A percentile compares a stretch with the other conserved stretches of the same genome.
Evolutionary conservation across 2,888 invertebrate genomes (phyloP).

Genomic region (Gari tellinella): DNA sequence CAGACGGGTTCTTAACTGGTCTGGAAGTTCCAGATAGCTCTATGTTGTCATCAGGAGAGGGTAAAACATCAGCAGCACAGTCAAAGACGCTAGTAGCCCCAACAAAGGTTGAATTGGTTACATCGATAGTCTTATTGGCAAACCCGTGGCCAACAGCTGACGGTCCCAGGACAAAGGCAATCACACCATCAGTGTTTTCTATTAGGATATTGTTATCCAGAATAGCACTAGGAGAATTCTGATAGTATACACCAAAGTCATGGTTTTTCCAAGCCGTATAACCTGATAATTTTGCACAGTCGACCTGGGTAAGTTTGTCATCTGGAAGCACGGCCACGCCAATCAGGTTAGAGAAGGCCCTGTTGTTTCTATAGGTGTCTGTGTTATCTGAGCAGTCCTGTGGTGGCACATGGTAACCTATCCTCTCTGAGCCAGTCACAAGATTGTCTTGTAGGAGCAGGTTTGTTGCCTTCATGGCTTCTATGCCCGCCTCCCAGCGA

Average conservation of each 20-base stretch:
- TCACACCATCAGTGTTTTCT: constrained; percentile 76
- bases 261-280: constrained; percentile 72
- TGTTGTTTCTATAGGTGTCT: constrained; percentile 65
- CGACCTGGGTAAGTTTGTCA: constrained; percentile 5
- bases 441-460: constrained; percentile 68
- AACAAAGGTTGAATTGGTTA: constrained; percentile 72
- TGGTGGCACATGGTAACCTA: constrained; percentile 65
- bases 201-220: constrained; percentile 64
- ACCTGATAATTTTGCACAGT: constrained; percentile 68
- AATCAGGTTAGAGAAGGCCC: constrained; percentile 65
- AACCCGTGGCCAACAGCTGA: constrained; percentile 55
- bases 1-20: constrained; percentile 32
- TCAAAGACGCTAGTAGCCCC: constrained; percentile 73
- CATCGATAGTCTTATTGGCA: constrained; percentile 58
- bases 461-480: constrained; percentile 57
- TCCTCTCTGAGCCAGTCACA: constrained; percentile 76
- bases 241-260: constrained; percentile 77
- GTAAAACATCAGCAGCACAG: constrained; percentile 64
- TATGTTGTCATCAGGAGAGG: constrained; percentile 61
- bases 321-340: constrained; percentile 52
- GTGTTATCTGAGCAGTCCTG: constrained; percentile 56
- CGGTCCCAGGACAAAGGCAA: constrained; percentile 72
- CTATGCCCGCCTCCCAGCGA: constrained; percentile 67
- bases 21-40: constrained; percentile 46
- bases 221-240: constrained; percentile 35